These are phyloP conservation scores for Cosmia pyralina DNA, from an alignment of 2,888 invertebrate genomes.

Conservation along the genomic window DNA sequence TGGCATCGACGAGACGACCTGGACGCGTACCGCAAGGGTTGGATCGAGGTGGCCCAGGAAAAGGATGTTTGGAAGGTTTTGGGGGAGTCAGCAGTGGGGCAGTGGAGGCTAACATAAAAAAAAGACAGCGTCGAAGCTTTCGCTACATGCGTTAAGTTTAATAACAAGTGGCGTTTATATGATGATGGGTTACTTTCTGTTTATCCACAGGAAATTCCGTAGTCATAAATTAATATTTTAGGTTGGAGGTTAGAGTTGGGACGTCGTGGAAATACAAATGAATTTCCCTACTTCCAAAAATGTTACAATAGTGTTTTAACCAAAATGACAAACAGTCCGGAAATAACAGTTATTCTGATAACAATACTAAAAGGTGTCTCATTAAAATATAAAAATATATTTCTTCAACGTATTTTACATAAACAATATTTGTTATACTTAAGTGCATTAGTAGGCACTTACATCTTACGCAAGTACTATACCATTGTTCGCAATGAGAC, in stretches of 20 bases:
- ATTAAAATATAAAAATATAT: conserved; percentile 20
- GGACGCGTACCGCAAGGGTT: too few relatives aligned
- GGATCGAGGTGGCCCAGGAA: too few relatives aligned
- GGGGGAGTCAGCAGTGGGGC: too few relatives aligned
- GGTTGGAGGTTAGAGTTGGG: not conserved
- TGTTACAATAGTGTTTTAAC: not conserved
- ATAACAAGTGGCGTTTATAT: not conserved
- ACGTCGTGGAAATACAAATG: not conserved
- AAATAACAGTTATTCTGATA: conserved; percentile 3
- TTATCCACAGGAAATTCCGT: not conserved
- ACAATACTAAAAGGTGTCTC: conserved; percentile 11
- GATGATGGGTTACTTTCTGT: not conserved
- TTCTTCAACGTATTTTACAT: conserved; percentile 40
- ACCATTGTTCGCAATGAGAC: conserved; percentile 70
- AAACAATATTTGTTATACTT: conserved; percentile 43
- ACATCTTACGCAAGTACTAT: conserved; percentile 67
- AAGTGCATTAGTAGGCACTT: conserved; percentile 49
- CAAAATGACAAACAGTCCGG: not conserved
- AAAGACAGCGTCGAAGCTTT: not conserved
- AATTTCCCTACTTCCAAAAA: not conserved
- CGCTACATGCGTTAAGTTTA: not conserved
- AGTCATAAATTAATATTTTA: not conserved
- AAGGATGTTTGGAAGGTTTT: too few relatives aligned
- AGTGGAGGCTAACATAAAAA: too few relatives aligned
- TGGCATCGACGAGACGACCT: not conserved